These are phyloP conservation scores for Anser cygnoides DNA, from an alignment of 2,113 vertebrate genomes.

Conservation along the genomic window DNA sequence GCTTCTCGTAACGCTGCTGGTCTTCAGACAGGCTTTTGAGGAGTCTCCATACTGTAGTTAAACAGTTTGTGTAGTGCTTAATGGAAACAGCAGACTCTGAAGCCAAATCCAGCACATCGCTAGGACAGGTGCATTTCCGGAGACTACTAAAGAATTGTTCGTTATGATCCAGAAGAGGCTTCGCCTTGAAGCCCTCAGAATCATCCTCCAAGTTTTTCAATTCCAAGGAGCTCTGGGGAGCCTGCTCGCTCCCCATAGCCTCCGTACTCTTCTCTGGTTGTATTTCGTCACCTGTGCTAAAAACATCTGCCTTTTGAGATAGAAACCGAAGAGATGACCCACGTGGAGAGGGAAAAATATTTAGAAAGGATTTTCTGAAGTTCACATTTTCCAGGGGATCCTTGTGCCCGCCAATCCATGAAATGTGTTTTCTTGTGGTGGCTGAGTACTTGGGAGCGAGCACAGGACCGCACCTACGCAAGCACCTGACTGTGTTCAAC, in stretches of 20 bases:
- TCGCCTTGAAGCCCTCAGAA: not conserved
- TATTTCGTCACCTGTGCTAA: not conserved
- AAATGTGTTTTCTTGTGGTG: not conserved
- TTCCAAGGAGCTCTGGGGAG: not conserved
- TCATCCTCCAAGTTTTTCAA: not conserved
- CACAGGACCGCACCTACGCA: not conserved
- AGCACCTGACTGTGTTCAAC: constrained; percentile 39
- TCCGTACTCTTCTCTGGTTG: not conserved
- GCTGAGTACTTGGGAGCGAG: not conserved
- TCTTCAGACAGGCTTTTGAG: constrained; percentile 78
- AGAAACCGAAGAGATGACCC: not conserved
- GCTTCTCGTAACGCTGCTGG: constrained; percentile 80
- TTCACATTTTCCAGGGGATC: not conserved
- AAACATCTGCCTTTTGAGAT: constrained; percentile 39
- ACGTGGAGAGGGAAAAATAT: not conserved
- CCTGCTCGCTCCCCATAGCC: not conserved
- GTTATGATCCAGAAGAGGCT: fast-evolving
- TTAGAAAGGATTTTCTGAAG: not conserved
- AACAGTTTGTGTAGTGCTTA: constrained; percentile 69
- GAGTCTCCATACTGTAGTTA: constrained; percentile 80
- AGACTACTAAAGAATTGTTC: constrained; percentile 57
- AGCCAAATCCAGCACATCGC: constrained; percentile 83
- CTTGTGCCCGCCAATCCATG: not conserved
- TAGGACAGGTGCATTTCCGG: constrained; percentile 76
- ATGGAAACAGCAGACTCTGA: not conserved